phyloP scores from a whole-genome alignment of 2,888 invertebrate species.

The Phalera bucephala region DNA sequence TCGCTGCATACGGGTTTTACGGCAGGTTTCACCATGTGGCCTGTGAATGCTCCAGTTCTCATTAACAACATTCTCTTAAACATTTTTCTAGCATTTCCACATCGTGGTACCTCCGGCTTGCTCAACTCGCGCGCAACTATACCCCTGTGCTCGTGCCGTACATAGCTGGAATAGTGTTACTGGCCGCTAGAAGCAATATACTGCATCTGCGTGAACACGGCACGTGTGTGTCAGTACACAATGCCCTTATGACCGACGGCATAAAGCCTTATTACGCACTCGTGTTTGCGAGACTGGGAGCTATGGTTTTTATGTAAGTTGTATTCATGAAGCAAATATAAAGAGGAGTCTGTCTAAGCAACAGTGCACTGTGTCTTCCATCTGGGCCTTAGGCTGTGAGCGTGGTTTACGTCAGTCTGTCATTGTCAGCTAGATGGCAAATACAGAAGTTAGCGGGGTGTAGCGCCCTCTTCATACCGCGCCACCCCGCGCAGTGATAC shows the following conservation, averaged over 20 bases:
- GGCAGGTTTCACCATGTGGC: too few relatives aligned
- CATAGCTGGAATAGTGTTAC: constrained; percentile 84
- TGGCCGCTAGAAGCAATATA: constrained; percentile 76
- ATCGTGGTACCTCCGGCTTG: constrained; percentile 83
- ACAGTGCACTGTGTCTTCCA: too few relatives aligned
- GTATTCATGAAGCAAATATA: too few relatives aligned
- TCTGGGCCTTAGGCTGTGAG: background rate
- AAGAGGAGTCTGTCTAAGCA: too few relatives aligned
- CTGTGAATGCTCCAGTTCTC: too few relatives aligned
- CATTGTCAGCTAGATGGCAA: too few relatives aligned
- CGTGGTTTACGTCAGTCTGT: too few relatives aligned
- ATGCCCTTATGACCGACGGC: constrained; percentile 80
- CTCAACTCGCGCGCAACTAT: constrained; percentile 86
- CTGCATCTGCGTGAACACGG: constrained; percentile 41
- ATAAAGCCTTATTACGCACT: constrained; percentile 83
- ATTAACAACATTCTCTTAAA: too few relatives aligned
- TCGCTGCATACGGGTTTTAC: too few relatives aligned
- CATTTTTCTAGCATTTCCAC: constrained; percentile 77
- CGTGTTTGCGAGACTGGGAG: constrained; percentile 71
- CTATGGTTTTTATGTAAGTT: constrained; percentile 72
- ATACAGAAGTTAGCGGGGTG: too few relatives aligned
- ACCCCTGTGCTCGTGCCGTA: constrained; percentile 86
- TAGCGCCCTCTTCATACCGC: too few relatives aligned
- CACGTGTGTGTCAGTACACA: constrained; percentile 73
- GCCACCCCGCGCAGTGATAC: too few relatives aligned